Evolutionary conservation across 2,888 invertebrate genomes (phyloP), one percentile per base, ranked within the genome.

Genomic region (Trachelus tabidus): DNA sequence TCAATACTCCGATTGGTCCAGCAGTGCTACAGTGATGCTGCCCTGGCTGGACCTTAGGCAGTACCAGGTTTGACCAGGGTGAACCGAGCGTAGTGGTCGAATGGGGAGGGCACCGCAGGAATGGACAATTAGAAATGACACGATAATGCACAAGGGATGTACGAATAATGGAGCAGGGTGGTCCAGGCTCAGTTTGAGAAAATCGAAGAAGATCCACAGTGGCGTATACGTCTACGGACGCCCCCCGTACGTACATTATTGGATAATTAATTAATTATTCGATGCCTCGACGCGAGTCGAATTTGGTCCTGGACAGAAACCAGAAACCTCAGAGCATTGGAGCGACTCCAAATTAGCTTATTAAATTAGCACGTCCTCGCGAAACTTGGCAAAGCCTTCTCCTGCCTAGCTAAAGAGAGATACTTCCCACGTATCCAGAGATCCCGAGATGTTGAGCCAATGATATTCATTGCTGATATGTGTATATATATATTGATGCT

Each of bases 301-400:
- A 87, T 89, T 85, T 85, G 83, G 83, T 82, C 81, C 80, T 76
- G 83, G 81, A 81, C 76, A 76, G 82, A 80, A 83, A 85, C 81
- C 81, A 80, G 85, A 85, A 84, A 84, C 85, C 84, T 83, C 83
- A 83, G 85, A 80, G 84, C 81, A 80, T 85, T 90, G 89, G 89
- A 88, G 79, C 79, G 77, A 78, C 80, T 87, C 89, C 90, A 90
- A 90, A 90, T 87, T 88, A 89, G 89, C 88, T 89, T 89, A 90
- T 90, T 90, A 90, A 90, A 89, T 88, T 90, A 88, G 87, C 88
- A 88, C 85, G 84, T 84, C 83, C 81, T 76, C 81, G 69, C 76
- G 79, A 81, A 81, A 83, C 84, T 84, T 84, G 83, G 84, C 83
- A 84, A 76, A 81, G 80, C 79, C 75, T 80, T 71, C 82, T 77